Percentiles rank a stretch among this genome's conserved stretches.
These are phyloP conservation scores for Eubasilissa splendida DNA, from an alignment of 2,888 invertebrate species.

Conservation along the genomic window DNA sequence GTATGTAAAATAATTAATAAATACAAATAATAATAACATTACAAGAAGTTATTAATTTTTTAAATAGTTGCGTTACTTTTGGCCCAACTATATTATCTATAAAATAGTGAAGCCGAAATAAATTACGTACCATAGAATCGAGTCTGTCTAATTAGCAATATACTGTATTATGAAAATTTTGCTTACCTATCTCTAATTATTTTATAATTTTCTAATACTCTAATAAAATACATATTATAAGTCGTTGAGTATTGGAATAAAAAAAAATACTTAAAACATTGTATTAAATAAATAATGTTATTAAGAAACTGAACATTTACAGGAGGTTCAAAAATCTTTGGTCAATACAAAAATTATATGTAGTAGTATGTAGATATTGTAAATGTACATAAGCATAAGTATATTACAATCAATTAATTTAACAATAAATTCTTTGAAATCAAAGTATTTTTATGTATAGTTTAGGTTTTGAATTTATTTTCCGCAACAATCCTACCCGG, in stretches of 20 bases:
- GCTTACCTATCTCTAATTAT: background rate
- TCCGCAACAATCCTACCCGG: too few species aligned
- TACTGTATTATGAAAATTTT: too few species aligned
- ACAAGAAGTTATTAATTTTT: too few species aligned
- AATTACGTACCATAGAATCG: background rate
- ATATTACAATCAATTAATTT: constrained; percentile 3
- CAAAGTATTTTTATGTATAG: too few species aligned
- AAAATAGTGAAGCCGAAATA: background rate
- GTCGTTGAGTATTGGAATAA: constrained; percentile 23
- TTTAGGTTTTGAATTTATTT: too few species aligned
- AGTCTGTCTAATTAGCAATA: background rate
- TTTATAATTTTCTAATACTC: background rate
- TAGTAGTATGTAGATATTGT: background rate
- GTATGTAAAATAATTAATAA: too few species aligned
- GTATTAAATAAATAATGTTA: constrained; percentile 22
- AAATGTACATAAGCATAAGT: background rate
- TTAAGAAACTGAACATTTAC: background rate
- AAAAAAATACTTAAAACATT: constrained; percentile 1
- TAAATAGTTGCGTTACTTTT: too few species aligned
- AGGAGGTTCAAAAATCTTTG: constrained; percentile 31
- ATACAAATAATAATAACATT: too few species aligned
- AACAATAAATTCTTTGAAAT: too few species aligned
- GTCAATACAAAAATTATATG: constrained; percentile 11
- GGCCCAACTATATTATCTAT: background rate
- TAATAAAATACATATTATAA: background rate